These are phyloP conservation scores for Meliscaeva auricollis DNA, from an alignment of 2,888 invertebrate species.

Conservation along the genomic window DNA sequence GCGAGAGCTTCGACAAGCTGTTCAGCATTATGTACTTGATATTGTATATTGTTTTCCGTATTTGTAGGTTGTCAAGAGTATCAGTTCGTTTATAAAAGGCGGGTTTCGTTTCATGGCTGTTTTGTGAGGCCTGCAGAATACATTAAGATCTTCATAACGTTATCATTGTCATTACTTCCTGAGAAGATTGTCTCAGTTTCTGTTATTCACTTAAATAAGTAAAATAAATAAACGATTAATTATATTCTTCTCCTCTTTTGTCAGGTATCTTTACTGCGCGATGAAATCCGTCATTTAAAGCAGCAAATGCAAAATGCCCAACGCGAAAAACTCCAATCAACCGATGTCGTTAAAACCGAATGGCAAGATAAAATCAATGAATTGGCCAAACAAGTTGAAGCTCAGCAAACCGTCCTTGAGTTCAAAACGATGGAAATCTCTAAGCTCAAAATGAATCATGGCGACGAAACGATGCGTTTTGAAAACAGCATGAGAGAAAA, in stretches of 20 bases:
- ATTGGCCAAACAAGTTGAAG: conserved; percentile 79
- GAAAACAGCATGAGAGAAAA: conserved; percentile 76
- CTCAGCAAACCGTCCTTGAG: conserved; percentile 80
- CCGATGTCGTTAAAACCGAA: conserved; percentile 78
- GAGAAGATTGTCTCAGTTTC: no score
- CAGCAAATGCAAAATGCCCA: conserved; percentile 80
- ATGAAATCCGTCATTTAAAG: conserved; percentile 81
- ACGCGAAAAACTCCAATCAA: conserved; percentile 80
- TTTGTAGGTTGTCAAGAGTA: no score
- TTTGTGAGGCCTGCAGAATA: no score
- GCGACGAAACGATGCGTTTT: conserved; percentile 75
- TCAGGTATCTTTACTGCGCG: conserved; percentile 80
- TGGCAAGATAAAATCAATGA: conserved; percentile 80
- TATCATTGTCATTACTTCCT: no score
- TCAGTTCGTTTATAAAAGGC: no score
- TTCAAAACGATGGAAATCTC: conserved; percentile 80
- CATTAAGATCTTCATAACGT: no score
- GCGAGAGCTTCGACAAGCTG: no score
- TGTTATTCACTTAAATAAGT: no score
- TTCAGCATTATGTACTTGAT: no score
- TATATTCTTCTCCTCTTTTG: not conserved
- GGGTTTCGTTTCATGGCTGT: no score
- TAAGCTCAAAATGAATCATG: conserved; percentile 80
- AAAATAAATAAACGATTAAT: no score
- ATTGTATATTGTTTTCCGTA: no score